Conservation (phyloP, 2,888 invertebrate genomes). For the Atherix ibis region DNA sequence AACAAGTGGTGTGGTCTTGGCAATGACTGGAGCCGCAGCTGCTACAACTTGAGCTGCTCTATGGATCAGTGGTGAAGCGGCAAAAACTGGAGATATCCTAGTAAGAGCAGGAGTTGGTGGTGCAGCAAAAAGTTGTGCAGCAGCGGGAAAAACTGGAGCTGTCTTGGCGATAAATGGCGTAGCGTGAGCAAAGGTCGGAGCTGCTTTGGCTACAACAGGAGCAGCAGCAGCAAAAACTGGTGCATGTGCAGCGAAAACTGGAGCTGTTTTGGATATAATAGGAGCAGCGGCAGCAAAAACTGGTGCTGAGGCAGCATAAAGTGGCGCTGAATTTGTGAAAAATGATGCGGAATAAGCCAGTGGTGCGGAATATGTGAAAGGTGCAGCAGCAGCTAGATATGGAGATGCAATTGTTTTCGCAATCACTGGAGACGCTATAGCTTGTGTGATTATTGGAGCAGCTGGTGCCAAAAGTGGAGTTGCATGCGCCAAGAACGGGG, state of each 20-base stretch:
- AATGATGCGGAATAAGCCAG: background rate
- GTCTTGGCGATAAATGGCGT: conserved; percentile 2
- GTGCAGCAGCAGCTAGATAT: background rate
- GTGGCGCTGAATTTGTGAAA: background rate
- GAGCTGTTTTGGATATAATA: conserved; percentile 1
- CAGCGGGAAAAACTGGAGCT: conserved; percentile 3
- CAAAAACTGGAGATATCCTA: no score
- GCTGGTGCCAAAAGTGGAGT: no score
- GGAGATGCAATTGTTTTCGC: background rate
- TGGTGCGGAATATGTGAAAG: background rate
- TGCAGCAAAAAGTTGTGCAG: conserved; percentile 8
- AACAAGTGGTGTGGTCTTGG: conserved; percentile 1
- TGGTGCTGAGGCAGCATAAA: background rate
- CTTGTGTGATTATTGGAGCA: no score
- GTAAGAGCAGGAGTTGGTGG: conserved; percentile 1
- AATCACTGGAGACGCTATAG: no score
- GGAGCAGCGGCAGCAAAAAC: conserved; percentile 11
- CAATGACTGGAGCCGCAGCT: conserved; percentile 1
- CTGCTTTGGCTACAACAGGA: conserved; percentile 2
- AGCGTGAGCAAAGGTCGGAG: conserved; percentile 2
- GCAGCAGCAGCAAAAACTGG: conserved; percentile 5
- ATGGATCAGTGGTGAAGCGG: no score
- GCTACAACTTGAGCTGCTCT: conserved; percentile 1
- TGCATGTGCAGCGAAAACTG: conserved; percentile 1
- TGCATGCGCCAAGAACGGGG: no score